Base-by-base conservation (phyloP, 2,888 invertebrate genomes). In the Noctua pronuba region DNA sequence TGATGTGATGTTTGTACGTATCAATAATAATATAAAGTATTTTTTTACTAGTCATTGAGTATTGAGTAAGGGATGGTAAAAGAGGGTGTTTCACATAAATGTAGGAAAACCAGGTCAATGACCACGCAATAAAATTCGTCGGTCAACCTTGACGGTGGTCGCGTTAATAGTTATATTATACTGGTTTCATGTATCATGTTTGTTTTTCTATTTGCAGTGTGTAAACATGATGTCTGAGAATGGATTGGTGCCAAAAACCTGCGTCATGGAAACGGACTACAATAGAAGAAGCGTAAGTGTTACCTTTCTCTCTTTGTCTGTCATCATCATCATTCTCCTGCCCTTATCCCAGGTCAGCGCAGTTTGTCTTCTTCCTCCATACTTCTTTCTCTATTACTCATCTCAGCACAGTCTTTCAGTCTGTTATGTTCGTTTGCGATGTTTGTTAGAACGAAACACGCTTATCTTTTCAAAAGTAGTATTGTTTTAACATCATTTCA, bases 191-290 rank as follows among this genome's bases (percentile, higher is more conserved):
- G 41, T 31, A 55, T 31, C 38, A 44, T 21, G 6, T 68, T 31
- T 31, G 21, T 31, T 67, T 38, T 66, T 21, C 16, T 55, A 10
- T 67, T 88, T 88, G 1, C 80, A 88, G 88, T 76, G 74, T 38
- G 5, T 35, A 0, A 21, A 2, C 11, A 75, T 77, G 70, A 16
- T 86, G n/a, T 8, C 31, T 1, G 68, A 68, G 16, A 66, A 89
- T 65, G 88, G 88, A 13, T 58, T 86, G 0, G 31, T 90, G 31
- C 87, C 86, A 21, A 86, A 86, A 70, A 88, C 83, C 5, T 91
- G 91, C 21, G 46, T 80, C 5, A 82, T 88, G 81, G 89, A 90
- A 5, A 88, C 84, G 0, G 75, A 90, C 41, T 80, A 85, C 35
- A 76, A 75, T 8, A 83, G 82, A 72, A 66, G 66, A 62, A 69